Base-by-base conservation (phyloP, 2,888 invertebrate species). In the Acrobasis suavella region DNA sequence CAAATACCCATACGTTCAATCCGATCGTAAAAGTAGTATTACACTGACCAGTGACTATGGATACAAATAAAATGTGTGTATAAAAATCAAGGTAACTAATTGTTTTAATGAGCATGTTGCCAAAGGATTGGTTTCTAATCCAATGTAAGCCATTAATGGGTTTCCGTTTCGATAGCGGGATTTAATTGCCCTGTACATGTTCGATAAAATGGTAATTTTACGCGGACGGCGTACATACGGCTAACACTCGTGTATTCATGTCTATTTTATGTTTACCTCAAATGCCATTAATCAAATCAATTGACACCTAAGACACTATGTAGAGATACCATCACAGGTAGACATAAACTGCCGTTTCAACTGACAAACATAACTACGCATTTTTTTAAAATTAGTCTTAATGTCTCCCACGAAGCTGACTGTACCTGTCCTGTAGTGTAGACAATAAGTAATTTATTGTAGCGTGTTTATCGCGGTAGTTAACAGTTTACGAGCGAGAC, bases 121-220 rank as follows among this genome's bases (percentile, higher is more conserved):
- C n/a, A 38, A 59, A 38, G 38, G 50, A 59, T 59, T 50, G 59
- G 56, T 65, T 65, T 65, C 55, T 63, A 63, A 65, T 62, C 54
- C 58, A 58, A 64, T 55, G 56, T 62, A 63, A 50, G 56, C 54
- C 65, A 65, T 74, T 76, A 77, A 79, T 78, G 71, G 71, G 66
- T 75, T 75, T 77, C 73, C 74, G 73, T 78, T 78, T 74, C 72
- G 72, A 73, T 76, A 70, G 72, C 71, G 32, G 32, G 67, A 69
- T 78, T 67, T 70, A 79, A 77, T 79, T 77, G 70, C 71, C 59
- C 60, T 64, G 69, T 74, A 70, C 71, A 71, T 75, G 76, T 76
- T 72, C 65, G 75, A 75, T 74, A 72, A 56, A 75, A 74, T 69
- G 73, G 72, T 68, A 76, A 75, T 76, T 76, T 77, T 72, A 74